Percentiles rank a stretch among this genome's conserved stretches.
Conservation (phyloP, 2,113 vertebrate species). For the Oxyruncus cristatus region DNA sequence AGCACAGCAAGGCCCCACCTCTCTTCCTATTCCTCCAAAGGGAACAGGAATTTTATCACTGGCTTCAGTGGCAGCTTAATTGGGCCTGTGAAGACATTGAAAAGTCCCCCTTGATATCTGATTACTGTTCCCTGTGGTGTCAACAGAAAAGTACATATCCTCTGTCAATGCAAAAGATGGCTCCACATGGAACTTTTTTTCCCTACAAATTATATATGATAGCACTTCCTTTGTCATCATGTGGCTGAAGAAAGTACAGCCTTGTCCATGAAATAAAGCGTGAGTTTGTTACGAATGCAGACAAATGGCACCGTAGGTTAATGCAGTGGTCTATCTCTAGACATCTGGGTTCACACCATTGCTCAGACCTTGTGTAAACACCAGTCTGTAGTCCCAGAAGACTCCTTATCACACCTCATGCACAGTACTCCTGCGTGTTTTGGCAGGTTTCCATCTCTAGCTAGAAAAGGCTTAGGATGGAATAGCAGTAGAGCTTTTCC, state of each 20-base stretch:
- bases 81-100: background rate
- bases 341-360: conserved; percentile 4
- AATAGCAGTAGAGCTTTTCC: background rate
- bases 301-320: background rate
- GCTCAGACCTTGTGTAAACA: conserved; percentile 13
- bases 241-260: background rate
- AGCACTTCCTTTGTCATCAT: background rate
- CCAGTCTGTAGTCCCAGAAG: background rate
- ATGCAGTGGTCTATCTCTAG: background rate
- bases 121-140: background rate
- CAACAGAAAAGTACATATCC: background rate
- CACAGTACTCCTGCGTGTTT: background rate
- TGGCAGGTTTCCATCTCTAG: conserved; percentile 19
- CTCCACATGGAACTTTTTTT: background rate
- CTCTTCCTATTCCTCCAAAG: background rate
- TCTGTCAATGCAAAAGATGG: background rate
- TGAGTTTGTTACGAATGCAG: background rate
- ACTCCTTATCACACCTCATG: conserved; percentile 19
- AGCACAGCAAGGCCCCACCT: background rate
- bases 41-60: background rate
- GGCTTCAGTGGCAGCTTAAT: background rate
- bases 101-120: background rate
- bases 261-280: background rate
- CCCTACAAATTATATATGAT: background rate
- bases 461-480: background rate